Conservation (phyloP, 1,140 invertebrate species). For the Calycopis cecrops region DNA sequence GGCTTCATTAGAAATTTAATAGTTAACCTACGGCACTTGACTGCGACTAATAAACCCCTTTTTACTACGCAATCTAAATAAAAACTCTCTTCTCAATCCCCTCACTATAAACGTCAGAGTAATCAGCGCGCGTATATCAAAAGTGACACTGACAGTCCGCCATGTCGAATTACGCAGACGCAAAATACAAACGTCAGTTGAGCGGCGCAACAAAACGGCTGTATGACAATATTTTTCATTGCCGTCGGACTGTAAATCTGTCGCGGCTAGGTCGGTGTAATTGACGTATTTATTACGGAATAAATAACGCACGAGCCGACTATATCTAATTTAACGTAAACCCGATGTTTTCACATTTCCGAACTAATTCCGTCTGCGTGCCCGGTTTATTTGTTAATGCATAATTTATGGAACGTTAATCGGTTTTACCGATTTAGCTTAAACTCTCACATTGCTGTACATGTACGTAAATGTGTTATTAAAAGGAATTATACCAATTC, state of each 20-base stretch:
- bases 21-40: too few species aligned
- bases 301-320: conserved; percentile 33
- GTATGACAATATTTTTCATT: conserved; percentile 27
- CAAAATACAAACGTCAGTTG: conserved; percentile 6
- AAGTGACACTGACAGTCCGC: conserved; percentile 2
- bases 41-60: too few species aligned
- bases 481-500: too few species aligned
- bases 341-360: background rate
- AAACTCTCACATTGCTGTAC: too few species aligned
- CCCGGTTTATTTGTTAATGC: background rate
- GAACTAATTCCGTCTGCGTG: too few species aligned
- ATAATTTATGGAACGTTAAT: too few species aligned
- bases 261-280: conserved; percentile 29
- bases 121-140: background rate
- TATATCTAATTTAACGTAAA: conserved; percentile 27
- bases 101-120: conserved; percentile 1
- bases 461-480: too few species aligned
- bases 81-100: background rate
- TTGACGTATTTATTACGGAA: conserved; percentile 39
- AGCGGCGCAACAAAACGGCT: conserved; percentile 5
- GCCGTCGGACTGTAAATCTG: conserved; percentile 27
- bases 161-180: conserved; percentile 4
- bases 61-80: too few species aligned
- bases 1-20: too few species aligned
- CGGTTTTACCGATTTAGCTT: too few species aligned